These are phyloP conservation scores for Papilio glaucus DNA, from an alignment of 1,140 invertebrate genomes.

Conservation along the genomic window DNA sequence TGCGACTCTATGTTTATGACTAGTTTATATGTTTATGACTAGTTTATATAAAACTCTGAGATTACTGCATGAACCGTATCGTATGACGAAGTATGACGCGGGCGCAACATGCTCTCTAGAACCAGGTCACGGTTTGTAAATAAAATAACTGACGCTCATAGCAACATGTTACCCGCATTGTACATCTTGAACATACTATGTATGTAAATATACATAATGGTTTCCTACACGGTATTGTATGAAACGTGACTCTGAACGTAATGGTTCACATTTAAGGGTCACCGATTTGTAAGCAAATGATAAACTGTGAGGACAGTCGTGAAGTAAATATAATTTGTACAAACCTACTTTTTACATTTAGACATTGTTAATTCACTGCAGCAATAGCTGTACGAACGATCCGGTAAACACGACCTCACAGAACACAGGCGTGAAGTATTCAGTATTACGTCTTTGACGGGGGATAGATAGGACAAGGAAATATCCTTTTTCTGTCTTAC, in stretches of 20 bases:
- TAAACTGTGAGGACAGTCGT: constrained; percentile 7
- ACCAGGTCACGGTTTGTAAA: constrained; percentile 34
- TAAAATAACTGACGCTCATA: constrained; percentile 11
- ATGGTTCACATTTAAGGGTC: constrained; percentile 32
- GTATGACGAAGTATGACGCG: constrained; percentile 28
- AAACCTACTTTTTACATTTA: not conserved
- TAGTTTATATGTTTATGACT: constrained; percentile 4
- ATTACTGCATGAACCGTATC: not conserved
- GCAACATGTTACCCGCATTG: constrained; percentile 13
- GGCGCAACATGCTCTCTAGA: not conserved
- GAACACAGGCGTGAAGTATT: too few species aligned
- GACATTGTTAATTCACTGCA: too few species aligned
- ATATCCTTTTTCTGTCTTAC: too few species aligned
- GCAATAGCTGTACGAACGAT: too few species aligned
- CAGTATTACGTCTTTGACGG: too few species aligned
- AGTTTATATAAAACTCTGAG: constrained; percentile 11
- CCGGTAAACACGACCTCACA: too few species aligned
- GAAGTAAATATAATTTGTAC: constrained; percentile 11
- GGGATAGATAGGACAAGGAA: too few species aligned
- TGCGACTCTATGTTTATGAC: not conserved
- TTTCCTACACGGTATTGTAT: constrained; percentile 11
- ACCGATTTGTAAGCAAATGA: constrained; percentile 25
- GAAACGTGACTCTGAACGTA: constrained; percentile 27
- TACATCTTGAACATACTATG: not conserved
- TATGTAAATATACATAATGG: constrained; percentile 5